Evolutionary conservation across 2,797 vertebrate genomes (phyloP).

Genomic region (Sebastes taczanowskii): DNA sequence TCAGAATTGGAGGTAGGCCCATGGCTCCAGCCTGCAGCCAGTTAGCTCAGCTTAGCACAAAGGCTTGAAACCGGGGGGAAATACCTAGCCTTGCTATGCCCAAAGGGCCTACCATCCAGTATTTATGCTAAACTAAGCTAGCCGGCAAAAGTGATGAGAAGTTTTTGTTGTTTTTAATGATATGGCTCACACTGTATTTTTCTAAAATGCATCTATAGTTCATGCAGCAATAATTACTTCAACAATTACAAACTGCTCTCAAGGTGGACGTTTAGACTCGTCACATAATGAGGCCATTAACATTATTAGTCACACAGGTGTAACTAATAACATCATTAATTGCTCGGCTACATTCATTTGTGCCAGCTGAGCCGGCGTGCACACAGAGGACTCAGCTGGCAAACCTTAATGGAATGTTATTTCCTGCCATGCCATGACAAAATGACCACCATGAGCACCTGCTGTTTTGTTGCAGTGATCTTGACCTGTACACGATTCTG

Average conservation of each 20-base stretch:
- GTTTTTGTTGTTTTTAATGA: neutral
- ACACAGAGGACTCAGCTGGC: conserved; percentile 19
- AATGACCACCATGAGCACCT: neutral
- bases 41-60: neutral
- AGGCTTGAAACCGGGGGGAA: neutral
- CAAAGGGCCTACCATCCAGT: too few species aligned
- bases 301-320: neutral
- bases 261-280: neutral
- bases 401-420: neutral
- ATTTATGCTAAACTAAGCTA: neutral
- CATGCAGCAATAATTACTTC: too few species aligned
- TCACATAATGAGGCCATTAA: neutral
- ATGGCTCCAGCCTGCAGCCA: neutral
- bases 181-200: neutral
- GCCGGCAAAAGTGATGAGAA: neutral
- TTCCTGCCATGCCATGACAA: neutral
- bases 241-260: neutral
- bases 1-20: too few species aligned
- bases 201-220: too few species aligned
- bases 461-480: neutral
- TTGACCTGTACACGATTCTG: neutral
- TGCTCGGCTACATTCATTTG: neutral
- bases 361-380: conserved; percentile 6
- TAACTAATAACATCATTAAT: conserved; percentile 7
- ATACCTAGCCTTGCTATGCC: too few species aligned